Evolutionary conservation across 2,888 invertebrate genomes (phyloP).

Genomic region (Chalcis sispes): DNA sequence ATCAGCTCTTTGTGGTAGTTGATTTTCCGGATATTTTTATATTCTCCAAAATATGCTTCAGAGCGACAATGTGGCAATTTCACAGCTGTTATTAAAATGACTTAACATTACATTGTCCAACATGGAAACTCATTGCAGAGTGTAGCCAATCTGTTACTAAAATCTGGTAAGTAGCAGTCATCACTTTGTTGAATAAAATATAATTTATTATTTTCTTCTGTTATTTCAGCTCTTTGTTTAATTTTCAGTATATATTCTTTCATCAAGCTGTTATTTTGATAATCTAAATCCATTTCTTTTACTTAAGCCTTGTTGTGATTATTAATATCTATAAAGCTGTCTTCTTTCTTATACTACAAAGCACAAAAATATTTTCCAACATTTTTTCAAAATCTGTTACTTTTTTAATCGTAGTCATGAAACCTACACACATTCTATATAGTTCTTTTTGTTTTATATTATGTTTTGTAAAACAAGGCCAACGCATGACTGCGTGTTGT

Average conservation of each 20-base stretch:
- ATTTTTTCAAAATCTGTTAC: background rate
- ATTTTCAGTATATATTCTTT: background rate
- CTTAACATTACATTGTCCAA: background rate
- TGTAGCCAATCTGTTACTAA: slow-evolving; percentile 1
- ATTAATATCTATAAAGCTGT: no score
- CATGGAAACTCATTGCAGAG: slow-evolving; percentile 25
- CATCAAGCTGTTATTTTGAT: background rate
- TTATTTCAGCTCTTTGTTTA: background rate
- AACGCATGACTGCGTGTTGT: background rate
- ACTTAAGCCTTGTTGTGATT: no score
- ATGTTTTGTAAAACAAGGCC: background rate
- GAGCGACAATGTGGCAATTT: background rate
- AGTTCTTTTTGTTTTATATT: background rate
- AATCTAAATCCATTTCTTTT: no score
- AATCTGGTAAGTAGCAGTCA: slow-evolving; percentile 18
- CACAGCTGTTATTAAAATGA: background rate
- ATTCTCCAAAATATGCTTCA: slow-evolving; percentile 17
- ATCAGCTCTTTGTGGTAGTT: background rate
- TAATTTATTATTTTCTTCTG: slow-evolving; percentile 7
- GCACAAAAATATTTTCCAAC: background rate
- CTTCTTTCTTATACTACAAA: background rate
- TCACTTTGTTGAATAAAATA: slow-evolving; percentile 2
- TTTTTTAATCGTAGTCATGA: background rate
- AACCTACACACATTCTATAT: background rate
- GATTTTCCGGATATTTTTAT: background rate